A percentile compares a stretch with the other conserved stretches of the same genome.
Evolutionary conservation across 2,113 vertebrate species (phyloP).

Genomic region (Dromas ardeola): DNA sequence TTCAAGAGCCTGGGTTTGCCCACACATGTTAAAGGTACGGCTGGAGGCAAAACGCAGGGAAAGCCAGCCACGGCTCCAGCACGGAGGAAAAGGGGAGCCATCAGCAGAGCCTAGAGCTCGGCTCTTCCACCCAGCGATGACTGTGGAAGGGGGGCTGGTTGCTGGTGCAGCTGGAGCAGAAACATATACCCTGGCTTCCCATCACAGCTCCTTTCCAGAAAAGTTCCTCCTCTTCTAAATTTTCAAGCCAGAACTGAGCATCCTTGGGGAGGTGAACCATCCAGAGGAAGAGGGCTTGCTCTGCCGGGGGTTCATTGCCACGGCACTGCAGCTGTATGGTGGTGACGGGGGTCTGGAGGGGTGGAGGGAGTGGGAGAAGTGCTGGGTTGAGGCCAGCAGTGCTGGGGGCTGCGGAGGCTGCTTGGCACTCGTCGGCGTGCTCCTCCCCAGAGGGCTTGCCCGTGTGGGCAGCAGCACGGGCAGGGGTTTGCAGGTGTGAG

Average conservation of each 20-base stretch:
- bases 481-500: background rate
- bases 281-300: background rate
- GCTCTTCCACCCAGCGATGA: background rate
- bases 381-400: fast-evolving
- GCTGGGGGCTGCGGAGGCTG: background rate
- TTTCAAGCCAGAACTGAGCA: background rate
- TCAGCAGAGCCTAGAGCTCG: background rate
- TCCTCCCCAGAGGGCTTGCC: background rate
- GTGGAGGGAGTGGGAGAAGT: background rate
- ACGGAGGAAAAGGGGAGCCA: background rate
- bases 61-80: background rate
- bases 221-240: background rate
- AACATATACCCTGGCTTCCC: background rate
- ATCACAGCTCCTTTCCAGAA: background rate
- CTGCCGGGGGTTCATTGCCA: background rate
- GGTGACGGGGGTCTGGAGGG: background rate
- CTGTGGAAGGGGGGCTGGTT: background rate
- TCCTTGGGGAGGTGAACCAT: background rate
- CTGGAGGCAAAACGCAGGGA: conserved; percentile 18
- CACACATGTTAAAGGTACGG: conserved; percentile 51
- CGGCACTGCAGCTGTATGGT: fast-evolving
- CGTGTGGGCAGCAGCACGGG: background rate
- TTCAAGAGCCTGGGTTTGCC: conserved; percentile 50
- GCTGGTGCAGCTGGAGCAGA: background rate
- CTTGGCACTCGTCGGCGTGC: fast-evolving